Conservation (phyloP, 1,140 invertebrate genomes). For the Chrysomallon squamiferum region DNA sequence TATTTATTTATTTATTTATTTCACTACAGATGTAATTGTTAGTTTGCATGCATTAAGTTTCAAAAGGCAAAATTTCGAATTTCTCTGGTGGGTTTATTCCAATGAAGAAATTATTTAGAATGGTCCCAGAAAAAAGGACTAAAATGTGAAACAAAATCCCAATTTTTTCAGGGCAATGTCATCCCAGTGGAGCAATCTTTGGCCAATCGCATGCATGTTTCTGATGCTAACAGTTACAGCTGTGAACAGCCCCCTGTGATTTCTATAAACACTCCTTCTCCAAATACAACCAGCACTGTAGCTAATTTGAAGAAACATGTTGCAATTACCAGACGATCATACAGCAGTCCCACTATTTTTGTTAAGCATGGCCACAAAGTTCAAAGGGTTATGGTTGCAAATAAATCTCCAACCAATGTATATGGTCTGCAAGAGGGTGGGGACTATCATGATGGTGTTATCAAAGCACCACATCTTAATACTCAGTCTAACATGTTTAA, state of each 20-base stretch:
- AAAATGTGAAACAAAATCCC: background rate
- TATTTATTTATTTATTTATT: too few species aligned
- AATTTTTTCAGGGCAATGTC: slow-evolving; percentile 36
- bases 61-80: too few species aligned
- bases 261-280: slow-evolving; percentile 32
- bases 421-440: slow-evolving; percentile 12
- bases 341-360: slow-evolving; percentile 44
- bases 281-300: slow-evolving; percentile 32
- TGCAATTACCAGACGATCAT: slow-evolving; percentile 40
- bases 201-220: slow-evolving; percentile 34
- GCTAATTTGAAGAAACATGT: slow-evolving; percentile 40
- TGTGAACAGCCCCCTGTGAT: slow-evolving; percentile 32
- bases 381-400: slow-evolving; percentile 45
- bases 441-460: slow-evolving; percentile 2
- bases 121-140: background rate
- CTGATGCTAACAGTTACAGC: slow-evolving; percentile 24
- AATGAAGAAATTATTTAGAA: too few species aligned
- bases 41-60: too few species aligned
- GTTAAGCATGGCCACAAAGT: slow-evolving; percentile 54
- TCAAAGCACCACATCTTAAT: slow-evolving; percentile 7
- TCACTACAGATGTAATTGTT: too few species aligned
- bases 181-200: slow-evolving; percentile 40
- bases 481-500: background rate
- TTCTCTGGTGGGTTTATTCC: too few species aligned
- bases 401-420: slow-evolving; percentile 22